Evolutionary conservation across 2,888 invertebrate species (phyloP).

Genomic region (Deilephila porcellus): DNA sequence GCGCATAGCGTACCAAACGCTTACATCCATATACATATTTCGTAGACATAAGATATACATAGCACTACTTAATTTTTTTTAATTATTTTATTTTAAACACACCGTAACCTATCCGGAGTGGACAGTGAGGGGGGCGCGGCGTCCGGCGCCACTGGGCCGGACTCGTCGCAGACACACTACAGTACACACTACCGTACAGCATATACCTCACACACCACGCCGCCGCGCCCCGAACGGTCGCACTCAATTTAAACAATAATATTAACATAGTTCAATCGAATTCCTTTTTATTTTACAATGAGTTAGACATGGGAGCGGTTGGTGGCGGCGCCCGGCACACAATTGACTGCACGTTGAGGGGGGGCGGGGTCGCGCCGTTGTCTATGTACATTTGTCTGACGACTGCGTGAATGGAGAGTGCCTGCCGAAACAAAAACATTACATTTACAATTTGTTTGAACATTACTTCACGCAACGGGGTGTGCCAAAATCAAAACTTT

Average conservation of each 20-base stretch:
- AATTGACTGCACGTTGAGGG: conserved; percentile 44
- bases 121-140: conserved; percentile 33
- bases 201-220: not conserved
- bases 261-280: conserved; percentile 53
- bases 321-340: conserved; percentile 35
- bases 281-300: conserved; percentile 41
- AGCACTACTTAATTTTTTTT: conserved; percentile 79
- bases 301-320: conserved; percentile 41
- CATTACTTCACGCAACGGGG: too few species aligned
- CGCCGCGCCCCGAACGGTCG: conserved; percentile 39
- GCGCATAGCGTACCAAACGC: conserved; percentile 78
- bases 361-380: conserved; percentile 46
- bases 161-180: not conserved
- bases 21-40: conserved; percentile 77
- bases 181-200: not conserved
- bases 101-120: conserved; percentile 48
- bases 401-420: conserved; percentile 47
- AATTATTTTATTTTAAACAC: conserved; percentile 39
- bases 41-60: conserved; percentile 68
- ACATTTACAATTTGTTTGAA: not conserved
- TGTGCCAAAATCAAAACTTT: too few species aligned
- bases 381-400: conserved; percentile 68
- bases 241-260: conserved; percentile 63
- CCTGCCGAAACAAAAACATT: conserved; percentile 47
- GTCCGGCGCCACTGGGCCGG: not conserved